Base-by-base conservation (phyloP, 2,797 vertebrate species). In the Trematomus bernacchii region DNA sequence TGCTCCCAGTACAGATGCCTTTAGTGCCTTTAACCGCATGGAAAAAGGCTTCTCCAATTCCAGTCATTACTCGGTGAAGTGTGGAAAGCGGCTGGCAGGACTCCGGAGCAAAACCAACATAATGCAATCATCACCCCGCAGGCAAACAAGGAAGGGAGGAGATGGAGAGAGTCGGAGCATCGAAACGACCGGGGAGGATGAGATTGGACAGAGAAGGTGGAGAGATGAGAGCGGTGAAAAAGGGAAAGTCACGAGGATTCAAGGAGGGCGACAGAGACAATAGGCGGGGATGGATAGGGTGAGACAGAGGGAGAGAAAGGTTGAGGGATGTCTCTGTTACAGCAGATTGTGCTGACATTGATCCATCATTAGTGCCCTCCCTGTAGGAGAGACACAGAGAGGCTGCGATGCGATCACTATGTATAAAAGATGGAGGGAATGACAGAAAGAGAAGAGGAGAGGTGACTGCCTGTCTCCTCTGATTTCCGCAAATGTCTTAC, bases 351-450 rank as follows among this genome's bases (percentile, higher is more conserved):
- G 80, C 88, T 93, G 86, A 89, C 93, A 95, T 94, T 87, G 94
- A 95, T 95, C 93, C 87, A 89, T 94, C 91, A 92, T 92, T 93
- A 92, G 83, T 76, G 77, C 78, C 75, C 71, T 90, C 88, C 77
- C 82, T 55, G 73, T 67, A 83, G 80, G 80, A 89, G 84, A 86
- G 81, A 76, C 33, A 77, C 71, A 61, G 66, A 79, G 79, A 80
- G 65, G 65, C 79, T 73, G 76, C 19, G 58, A 76, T 59, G 65
- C 2, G 14, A 76, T 60, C 51, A 2, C 68, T 14, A 67, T 73
- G 73, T 44, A 55, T 67, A 79, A 88, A 55, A 75, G 77, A 79
- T 46, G 68, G 82, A 86, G 67, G 73, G 85, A 85, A 58, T 1
- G 75, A 88, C 77, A 84, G 81, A 78, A 60, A 86, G 74, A 80